Evolutionary conservation across 2,888 invertebrate species (phyloP).

Genomic region (Pristionchus mayeri): DNA sequence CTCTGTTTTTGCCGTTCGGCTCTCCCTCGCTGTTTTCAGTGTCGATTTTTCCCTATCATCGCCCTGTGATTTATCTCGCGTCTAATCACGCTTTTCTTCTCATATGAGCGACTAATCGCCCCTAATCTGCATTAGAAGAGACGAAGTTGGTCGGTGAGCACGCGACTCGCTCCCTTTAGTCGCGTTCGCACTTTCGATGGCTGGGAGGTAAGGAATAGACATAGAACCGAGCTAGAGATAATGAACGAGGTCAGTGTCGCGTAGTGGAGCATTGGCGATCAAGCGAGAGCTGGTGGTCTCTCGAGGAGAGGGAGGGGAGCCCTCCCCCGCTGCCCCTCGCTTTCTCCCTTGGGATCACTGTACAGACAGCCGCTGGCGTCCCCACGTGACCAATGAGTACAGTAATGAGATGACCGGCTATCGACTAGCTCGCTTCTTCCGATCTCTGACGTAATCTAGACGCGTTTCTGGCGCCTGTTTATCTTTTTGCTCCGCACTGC

Average conservation of each 20-base stretch:
- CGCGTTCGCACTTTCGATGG: too few species aligned
- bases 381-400: constrained; percentile 14
- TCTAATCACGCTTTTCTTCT: not conserved
- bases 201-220: not conserved
- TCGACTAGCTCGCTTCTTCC: not conserved
- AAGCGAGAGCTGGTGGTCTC: not conserved
- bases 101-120: not conserved
- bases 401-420: not conserved
- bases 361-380: not conserved
- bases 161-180: not conserved
- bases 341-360: too few species aligned
- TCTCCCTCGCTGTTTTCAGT: constrained; percentile 1
- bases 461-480: not conserved
- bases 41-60: not conserved
- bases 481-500: not conserved
- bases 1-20: not conserved
- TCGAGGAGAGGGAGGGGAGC: not conserved
- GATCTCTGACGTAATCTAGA: not conserved
- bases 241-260: not conserved
- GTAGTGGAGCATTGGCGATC: not conserved
- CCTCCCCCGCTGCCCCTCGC: not conserved
- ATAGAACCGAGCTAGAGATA: not conserved
- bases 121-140: too few species aligned
- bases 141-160: too few species aligned
- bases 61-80: not conserved